A percentile compares a stretch with the other conserved stretches of the same genome.
phyloP scores from a whole-genome alignment of 2,797 vertebrate species.

The Kryptopterus vitreolus region DNA sequence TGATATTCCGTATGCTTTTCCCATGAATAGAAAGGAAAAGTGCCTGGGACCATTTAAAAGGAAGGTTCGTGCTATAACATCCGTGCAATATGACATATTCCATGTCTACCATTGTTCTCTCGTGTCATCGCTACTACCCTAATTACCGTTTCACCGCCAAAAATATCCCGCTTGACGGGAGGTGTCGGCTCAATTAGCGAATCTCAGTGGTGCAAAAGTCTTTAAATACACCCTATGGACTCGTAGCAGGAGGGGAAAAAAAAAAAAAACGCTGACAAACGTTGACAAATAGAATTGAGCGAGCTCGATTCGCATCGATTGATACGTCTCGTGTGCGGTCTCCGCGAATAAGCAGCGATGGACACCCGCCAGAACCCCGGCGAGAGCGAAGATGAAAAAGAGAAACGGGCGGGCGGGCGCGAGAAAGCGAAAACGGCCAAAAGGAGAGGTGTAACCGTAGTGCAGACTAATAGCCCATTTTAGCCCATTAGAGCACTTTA shows the following conservation, averaged over 20 bases:
- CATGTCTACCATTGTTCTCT: neutral
- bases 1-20: neutral
- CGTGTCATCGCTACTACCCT: neutral
- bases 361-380: constrained; percentile 53
- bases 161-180: constrained; percentile 14
- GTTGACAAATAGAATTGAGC: constrained; percentile 60
- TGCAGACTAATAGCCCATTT: constrained; percentile 48
- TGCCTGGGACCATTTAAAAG: neutral
- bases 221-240: constrained; percentile 35
- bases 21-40: neutral
- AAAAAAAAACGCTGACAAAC: constrained; percentile 29
- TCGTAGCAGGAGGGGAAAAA: too few relatives aligned
- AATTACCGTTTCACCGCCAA: constrained; percentile 17
- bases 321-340: constrained; percentile 40
- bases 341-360: neutral
- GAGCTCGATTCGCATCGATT: constrained; percentile 63
- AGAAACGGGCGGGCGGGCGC: neutral
- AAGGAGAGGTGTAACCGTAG: constrained; percentile 40
- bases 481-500: constrained; percentile 49
- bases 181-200: constrained; percentile 24
- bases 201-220: constrained; percentile 14
- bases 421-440: constrained; percentile 38
- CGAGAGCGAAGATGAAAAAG: constrained; percentile 9
- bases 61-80: neutral
- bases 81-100: neutral